Conservation (phyloP, 1,140 invertebrate species). For the Camponotus floridanus region DNA sequence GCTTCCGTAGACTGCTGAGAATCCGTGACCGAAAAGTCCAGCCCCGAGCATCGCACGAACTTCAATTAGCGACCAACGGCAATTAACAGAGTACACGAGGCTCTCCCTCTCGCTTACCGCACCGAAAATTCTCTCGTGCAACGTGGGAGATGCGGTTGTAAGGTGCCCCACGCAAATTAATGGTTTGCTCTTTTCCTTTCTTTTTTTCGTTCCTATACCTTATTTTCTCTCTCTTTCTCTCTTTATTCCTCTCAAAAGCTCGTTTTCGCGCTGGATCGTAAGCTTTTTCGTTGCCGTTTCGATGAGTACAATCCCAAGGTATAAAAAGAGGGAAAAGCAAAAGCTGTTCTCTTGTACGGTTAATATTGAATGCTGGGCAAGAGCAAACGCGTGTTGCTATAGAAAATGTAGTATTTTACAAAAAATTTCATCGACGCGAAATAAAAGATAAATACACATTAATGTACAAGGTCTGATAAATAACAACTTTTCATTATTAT, state of each 20-base stretch:
- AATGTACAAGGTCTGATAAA: not conserved
- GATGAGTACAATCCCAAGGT: not conserved
- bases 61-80: conserved; percentile 73
- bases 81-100: conserved; percentile 73
- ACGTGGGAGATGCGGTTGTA: conserved; percentile 12
- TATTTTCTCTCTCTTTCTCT: not conserved
- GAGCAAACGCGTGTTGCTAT: conserved; percentile 34
- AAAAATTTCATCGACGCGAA: conserved; percentile 9
- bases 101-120: conserved; percentile 55
- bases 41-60: conserved; percentile 33
- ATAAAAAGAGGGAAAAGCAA: conserved; percentile 3
- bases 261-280: conserved; percentile 13
- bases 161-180: conserved; percentile 67
- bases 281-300: not conserved
- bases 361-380: conserved; percentile 39
- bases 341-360: conserved; percentile 24
- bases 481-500: not conserved
- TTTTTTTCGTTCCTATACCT: not conserved
- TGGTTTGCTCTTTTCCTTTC: conserved; percentile 6
- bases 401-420: not conserved
- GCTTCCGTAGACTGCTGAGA: conserved; percentile 37
- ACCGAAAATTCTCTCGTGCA: conserved; percentile 64
- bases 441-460: not conserved
- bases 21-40: conserved; percentile 37
- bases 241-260: not conserved